A percentile compares a stretch with the other conserved stretches of the same genome.
These are phyloP conservation scores for Achroia grisella DNA, from an alignment of 1,140 invertebrate genomes.

Conservation along the genomic window DNA sequence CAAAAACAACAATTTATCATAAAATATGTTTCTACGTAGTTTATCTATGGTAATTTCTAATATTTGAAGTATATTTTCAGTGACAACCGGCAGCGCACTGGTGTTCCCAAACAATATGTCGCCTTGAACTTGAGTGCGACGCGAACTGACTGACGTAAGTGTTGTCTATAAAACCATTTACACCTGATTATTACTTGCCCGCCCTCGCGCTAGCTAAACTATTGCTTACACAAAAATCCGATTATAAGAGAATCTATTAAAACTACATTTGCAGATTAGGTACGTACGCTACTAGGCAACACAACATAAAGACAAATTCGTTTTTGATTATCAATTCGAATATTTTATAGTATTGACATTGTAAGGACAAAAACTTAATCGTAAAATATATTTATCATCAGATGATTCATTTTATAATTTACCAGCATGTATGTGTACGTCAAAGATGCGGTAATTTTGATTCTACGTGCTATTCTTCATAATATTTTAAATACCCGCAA, in stretches of 20 bases:
- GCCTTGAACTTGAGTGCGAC: constrained; percentile 52
- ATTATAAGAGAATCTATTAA: constrained; percentile 6
- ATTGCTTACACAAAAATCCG: constrained; percentile 15
- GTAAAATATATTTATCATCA: too few relatives aligned
- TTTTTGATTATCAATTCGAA: too few relatives aligned
- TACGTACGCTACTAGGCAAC: too few relatives aligned
- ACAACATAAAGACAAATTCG: too few relatives aligned
- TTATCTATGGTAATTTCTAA: background rate
- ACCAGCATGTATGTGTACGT: too few relatives aligned
- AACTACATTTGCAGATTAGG: background rate
- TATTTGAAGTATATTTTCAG: background rate
- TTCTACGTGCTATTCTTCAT: too few relatives aligned
- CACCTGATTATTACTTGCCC: constrained; percentile 22
- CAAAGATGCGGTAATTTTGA: too few relatives aligned
- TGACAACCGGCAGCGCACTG: constrained; percentile 9
- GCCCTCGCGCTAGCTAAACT: constrained; percentile 25
- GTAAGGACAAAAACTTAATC: too few relatives aligned
- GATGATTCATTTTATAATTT: too few relatives aligned
- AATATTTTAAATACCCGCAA: too few relatives aligned
- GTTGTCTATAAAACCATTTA: constrained; percentile 48
- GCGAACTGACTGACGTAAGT: constrained; percentile 49
- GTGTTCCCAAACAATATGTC: constrained; percentile 23
- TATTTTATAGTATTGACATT: too few relatives aligned
- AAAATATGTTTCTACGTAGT: background rate
- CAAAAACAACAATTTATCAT: too few relatives aligned